Percentiles rank a stretch among this genome's conserved stretches.
phyloP scores from a whole-genome alignment of 2,797 vertebrate species.

The Fistularia commersonii region DNA sequence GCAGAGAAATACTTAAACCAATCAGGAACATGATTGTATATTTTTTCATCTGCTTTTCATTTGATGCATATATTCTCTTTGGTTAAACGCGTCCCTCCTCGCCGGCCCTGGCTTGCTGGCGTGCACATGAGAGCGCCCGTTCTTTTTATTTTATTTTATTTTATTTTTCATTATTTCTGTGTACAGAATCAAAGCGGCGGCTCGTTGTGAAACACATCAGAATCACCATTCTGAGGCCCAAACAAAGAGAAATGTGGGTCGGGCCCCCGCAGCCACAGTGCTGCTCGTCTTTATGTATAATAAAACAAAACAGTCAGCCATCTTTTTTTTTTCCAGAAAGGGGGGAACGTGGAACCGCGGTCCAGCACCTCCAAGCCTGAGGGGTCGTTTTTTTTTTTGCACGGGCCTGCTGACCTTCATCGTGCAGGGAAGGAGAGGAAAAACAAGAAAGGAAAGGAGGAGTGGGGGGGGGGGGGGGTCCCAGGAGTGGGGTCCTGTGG shows the following conservation, averaged over 20 bases:
- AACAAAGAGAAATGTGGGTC: slow-evolving; percentile 55
- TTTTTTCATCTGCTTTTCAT: slow-evolving; percentile 77
- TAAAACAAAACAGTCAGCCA: slow-evolving; percentile 32
- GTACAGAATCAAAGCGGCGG: slow-evolving; percentile 63
- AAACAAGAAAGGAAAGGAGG: too few species aligned
- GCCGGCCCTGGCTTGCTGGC: slow-evolving; percentile 56
- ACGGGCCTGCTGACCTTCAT: too few species aligned
- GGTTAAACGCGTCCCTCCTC: slow-evolving; percentile 66
- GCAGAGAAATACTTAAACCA: slow-evolving; percentile 74
- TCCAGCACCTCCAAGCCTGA: too few species aligned
- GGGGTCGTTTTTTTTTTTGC: too few species aligned
- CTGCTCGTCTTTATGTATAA: slow-evolving; percentile 36
- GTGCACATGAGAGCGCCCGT: slow-evolving; percentile 58
- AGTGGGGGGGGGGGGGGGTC: too few species aligned
- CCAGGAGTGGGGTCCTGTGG: too few species aligned
- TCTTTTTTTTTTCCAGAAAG: too few species aligned
- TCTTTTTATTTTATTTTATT: too few species aligned
- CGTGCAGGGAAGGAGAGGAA: too few species aligned
- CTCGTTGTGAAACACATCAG: slow-evolving; percentile 51
- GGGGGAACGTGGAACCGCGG: too few species aligned
- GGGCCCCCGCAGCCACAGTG: slow-evolving; percentile 34
- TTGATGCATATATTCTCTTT: slow-evolving; percentile 86
- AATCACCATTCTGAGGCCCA: slow-evolving; percentile 36
- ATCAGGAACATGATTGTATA: slow-evolving; percentile 79
- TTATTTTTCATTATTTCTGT: too few species aligned